Percentiles rank a stretch among this genome's conserved stretches.
Evolutionary conservation across 2,888 invertebrate species (phyloP).

Genomic region (Cephus spinipes): DNA sequence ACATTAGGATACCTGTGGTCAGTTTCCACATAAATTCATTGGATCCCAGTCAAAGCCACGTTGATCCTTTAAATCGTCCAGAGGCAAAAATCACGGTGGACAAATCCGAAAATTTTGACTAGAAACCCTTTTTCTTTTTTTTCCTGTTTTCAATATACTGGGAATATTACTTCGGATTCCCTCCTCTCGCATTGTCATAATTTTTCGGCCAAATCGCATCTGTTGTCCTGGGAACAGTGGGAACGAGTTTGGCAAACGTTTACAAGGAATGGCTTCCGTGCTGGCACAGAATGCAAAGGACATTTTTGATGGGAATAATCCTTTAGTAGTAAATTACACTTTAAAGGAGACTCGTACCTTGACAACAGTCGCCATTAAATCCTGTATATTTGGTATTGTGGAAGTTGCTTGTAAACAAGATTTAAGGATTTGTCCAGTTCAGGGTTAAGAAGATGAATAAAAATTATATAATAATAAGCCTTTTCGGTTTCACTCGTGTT

Average conservation of each 20-base stretch:
- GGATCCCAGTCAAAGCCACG: neutral
- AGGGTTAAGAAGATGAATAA: constrained; percentile 32
- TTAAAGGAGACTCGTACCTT: constrained; percentile 46
- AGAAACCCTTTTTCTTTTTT: neutral
- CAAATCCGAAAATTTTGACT: neutral
- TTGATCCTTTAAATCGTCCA: neutral
- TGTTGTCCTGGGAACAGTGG: neutral
- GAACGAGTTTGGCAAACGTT: constrained; percentile 29
- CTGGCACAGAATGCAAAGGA: neutral
- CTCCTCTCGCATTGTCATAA: neutral
- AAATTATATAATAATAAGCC: constrained; percentile 47
- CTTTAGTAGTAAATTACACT: constrained; percentile 60
- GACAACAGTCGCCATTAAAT: constrained; percentile 47
- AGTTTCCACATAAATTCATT: neutral
- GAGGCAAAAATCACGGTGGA: neutral
- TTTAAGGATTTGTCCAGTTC: constrained; percentile 57
- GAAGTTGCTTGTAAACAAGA: constrained; percentile 62
- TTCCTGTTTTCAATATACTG: neutral
- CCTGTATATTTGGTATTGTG: constrained; percentile 35
- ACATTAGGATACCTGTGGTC: neutral
- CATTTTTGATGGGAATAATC: constrained; percentile 45
- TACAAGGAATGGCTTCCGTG: constrained; percentile 17
- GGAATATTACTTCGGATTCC: neutral
- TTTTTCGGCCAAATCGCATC: neutral
- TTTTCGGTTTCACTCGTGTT: constrained; percentile 45